phyloP scores from a whole-genome alignment of 2,888 invertebrate species.

The Gymnosoma rotundatum region DNA sequence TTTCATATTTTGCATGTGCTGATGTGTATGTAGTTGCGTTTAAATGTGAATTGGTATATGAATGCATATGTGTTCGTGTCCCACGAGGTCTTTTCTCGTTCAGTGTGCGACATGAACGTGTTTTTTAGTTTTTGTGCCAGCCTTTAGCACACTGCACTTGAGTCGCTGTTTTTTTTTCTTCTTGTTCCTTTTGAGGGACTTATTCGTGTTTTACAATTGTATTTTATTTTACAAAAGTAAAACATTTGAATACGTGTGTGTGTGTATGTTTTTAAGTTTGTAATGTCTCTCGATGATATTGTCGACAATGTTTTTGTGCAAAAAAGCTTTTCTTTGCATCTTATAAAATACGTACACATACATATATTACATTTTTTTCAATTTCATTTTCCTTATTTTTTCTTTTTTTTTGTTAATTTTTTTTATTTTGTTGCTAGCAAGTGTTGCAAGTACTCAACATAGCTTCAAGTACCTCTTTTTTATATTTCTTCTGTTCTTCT shows the following conservation, averaged over 20 bases:
- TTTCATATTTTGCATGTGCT: slow-evolving; percentile 4
- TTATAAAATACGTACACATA: neutral
- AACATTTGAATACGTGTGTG: slow-evolving; percentile 7
- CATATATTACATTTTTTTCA: slow-evolving; percentile 8
- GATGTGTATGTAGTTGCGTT: neutral
- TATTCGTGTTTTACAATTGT: slow-evolving; percentile 65
- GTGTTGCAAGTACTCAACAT: slow-evolving; percentile 68
- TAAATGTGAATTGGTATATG: neutral
- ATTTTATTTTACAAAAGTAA: slow-evolving; percentile 44
- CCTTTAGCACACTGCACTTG: slow-evolving; percentile 69
- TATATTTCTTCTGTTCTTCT: slow-evolving; percentile 64
- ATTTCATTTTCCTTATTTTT: slow-evolving; percentile 41
- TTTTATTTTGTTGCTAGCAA: slow-evolving; percentile 57
- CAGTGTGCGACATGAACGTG: slow-evolving; percentile 60
- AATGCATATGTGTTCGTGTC: slow-evolving; percentile 24
- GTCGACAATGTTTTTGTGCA: slow-evolving; percentile 52
- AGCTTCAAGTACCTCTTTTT: slow-evolving; percentile 65
- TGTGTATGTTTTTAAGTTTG: slow-evolving; percentile 27
- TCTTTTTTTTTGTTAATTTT: slow-evolving; percentile 13
- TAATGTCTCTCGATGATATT: slow-evolving; percentile 67
- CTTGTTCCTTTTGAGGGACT: slow-evolving; percentile 52
- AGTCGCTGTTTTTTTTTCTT: slow-evolving; percentile 49
- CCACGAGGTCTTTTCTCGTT: slow-evolving; percentile 57
- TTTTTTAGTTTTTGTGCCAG: slow-evolving; percentile 64
- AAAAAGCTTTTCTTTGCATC: slow-evolving; percentile 61